Percentiles rank a stretch among this genome's conserved stretches.
These are phyloP conservation scores for Malaclemys terrapin DNA, from an alignment of 2,113 vertebrate genomes.

Conservation along the genomic window DNA sequence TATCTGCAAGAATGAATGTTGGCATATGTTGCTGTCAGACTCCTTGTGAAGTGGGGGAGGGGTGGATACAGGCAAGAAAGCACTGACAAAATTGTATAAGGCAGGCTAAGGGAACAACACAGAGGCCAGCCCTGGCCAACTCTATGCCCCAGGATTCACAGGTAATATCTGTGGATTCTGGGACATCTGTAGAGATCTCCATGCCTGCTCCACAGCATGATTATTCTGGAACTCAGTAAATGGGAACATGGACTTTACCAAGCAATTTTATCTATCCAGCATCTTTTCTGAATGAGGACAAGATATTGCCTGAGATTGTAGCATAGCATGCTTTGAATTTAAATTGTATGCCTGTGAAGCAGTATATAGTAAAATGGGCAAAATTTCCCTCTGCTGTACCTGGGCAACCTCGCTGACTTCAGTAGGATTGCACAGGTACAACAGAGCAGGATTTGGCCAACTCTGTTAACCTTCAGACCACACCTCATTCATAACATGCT, in stretches of 20 bases:
- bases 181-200: background rate
- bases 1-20: background rate
- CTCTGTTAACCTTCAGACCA: background rate
- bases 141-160: background rate
- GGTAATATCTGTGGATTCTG: background rate
- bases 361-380: background rate
- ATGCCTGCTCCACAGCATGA: background rate
- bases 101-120: background rate
- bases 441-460: background rate
- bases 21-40: background rate
- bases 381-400: background rate
- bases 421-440: background rate
- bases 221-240: background rate
- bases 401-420: background rate
- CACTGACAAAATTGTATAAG: background rate
- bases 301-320: background rate
- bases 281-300: background rate
- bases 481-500: constrained; percentile 99
- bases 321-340: background rate
- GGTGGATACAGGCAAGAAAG: background rate
- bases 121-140: background rate
- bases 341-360: background rate
- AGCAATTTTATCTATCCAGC: background rate
- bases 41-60: background rate
- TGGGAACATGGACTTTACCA: background rate